These are phyloP conservation scores for Laspeyria flexula DNA, from an alignment of 2,888 invertebrate species.

Conservation along the genomic window DNA sequence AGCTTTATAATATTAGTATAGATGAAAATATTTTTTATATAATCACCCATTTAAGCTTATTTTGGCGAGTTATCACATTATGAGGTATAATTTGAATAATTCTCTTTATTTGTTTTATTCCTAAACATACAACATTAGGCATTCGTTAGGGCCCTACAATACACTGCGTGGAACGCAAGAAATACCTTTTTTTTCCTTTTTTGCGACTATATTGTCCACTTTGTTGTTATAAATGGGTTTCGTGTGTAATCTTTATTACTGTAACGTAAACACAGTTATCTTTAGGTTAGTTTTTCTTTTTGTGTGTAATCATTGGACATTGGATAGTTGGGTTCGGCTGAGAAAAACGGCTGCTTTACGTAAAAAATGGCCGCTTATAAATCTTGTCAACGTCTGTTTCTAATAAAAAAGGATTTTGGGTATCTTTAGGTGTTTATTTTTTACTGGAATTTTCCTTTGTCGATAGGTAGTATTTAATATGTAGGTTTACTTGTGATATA, in stretches of 20 bases:
- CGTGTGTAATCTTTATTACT: slow-evolving; percentile 50
- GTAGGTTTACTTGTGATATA: too few species aligned
- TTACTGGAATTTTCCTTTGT: neutral
- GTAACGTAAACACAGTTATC: slow-evolving; percentile 50
- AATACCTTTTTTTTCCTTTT: slow-evolving; percentile 42
- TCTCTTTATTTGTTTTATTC: neutral
- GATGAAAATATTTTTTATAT: too few species aligned
- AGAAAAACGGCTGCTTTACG: slow-evolving; percentile 30
- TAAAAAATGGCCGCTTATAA: slow-evolving; percentile 37
- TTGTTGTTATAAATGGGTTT: slow-evolving; percentile 47
- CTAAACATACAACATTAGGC: slow-evolving; percentile 7
- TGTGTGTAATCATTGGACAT: slow-evolving; percentile 30
- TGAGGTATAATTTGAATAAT: too few species aligned
- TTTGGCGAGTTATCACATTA: too few species aligned
- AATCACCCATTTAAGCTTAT: too few species aligned
- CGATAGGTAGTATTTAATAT: neutral
- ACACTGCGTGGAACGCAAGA: slow-evolving; percentile 38
- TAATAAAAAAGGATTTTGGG: slow-evolving; percentile 36
- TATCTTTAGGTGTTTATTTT: slow-evolving; percentile 11
- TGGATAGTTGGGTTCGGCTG: slow-evolving; percentile 38
- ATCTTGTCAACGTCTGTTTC: slow-evolving; percentile 30
- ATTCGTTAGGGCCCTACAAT: slow-evolving; percentile 48
- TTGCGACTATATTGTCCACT: slow-evolving; percentile 49
- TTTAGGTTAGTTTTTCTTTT: slow-evolving; percentile 46
- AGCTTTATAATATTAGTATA: too few species aligned